A percentile compares a stretch with the other conserved stretches of the same genome.
These are phyloP conservation scores for Ferdinandea cuprea DNA, from an alignment of 2,888 invertebrate species.

Conservation along the genomic window DNA sequence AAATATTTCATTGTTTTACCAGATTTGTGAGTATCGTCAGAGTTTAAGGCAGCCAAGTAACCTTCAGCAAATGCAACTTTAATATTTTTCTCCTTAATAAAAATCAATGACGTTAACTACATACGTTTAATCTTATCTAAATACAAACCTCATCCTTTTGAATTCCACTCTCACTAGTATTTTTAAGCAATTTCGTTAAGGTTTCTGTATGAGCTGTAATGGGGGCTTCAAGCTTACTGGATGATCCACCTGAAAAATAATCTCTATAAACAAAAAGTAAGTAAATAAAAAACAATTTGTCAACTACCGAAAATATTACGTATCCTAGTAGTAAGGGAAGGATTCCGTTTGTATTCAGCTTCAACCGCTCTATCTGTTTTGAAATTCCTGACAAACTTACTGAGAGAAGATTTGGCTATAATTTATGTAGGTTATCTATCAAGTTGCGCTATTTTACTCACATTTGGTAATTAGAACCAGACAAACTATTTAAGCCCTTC, in stretches of 20 bases:
- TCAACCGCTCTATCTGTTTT: conserved; percentile 90
- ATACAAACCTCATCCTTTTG: conserved; percentile 76
- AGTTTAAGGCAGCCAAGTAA: conserved; percentile 88
- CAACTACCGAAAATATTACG: conserved; percentile 84
- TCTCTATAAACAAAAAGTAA: background rate
- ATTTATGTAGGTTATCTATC: background rate
- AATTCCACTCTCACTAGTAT: conserved; percentile 74
- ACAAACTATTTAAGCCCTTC: conserved; percentile 74
- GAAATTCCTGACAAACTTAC: conserved; percentile 86
- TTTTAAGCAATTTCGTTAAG: conserved; percentile 78
- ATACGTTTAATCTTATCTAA: background rate
- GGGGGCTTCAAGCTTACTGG: conserved; percentile 77
- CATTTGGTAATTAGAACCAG: conserved; percentile 76
- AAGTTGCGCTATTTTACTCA: conserved; percentile 50
- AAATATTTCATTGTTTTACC: conserved; percentile 85
- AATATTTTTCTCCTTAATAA: conserved; percentile 87
- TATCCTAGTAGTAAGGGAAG: conserved; percentile 87
- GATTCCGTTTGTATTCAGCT: conserved; percentile 89
- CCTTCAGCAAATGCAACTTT: conserved; percentile 97
- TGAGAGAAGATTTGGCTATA: conserved; percentile 43
- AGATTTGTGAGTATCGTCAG: conserved; percentile 82
- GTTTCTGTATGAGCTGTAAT: conserved; percentile 78
- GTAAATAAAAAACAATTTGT: background rate
- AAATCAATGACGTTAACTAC: background rate
- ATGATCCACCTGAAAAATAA: conserved; percentile 76